These are phyloP conservation scores for Chelon auratus DNA, from an alignment of 2,797 vertebrate genomes.

Conservation along the genomic window DNA sequence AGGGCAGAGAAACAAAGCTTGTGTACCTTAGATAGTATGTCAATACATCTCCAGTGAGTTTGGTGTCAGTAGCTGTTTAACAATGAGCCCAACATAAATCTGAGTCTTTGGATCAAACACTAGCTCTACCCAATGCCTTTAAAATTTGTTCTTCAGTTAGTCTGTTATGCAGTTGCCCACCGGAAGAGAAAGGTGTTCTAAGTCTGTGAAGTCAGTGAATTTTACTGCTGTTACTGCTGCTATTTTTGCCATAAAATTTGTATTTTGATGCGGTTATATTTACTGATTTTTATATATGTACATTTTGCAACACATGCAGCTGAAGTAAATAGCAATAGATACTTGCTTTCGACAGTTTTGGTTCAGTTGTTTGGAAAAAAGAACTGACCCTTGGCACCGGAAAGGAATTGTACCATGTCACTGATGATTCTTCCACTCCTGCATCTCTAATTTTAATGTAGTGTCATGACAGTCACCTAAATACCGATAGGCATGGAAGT, in stretches of 20 bases:
- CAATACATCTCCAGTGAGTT: neutral
- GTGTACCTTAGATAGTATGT: neutral
- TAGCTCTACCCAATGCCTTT: neutral
- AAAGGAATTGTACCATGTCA: neutral
- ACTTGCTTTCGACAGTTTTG: neutral
- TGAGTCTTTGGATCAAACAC: neutral
- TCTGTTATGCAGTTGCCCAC: neutral
- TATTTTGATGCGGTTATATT: neutral
- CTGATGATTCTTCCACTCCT: neutral
- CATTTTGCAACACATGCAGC: too few species aligned
- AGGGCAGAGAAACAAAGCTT: neutral
- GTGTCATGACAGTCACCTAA: neutral
- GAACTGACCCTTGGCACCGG: neutral
- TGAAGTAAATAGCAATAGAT: neutral
- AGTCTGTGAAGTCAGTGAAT: neutral
- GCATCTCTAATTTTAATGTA: constrained; percentile 4
- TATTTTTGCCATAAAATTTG: neutral
- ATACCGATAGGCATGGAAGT: constrained; percentile 12
- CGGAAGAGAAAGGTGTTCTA: neutral
- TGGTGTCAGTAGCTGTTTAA: neutral
- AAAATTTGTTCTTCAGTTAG: neutral
- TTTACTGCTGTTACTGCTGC: neutral
- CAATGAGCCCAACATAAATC: neutral
- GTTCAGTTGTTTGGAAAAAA: neutral
- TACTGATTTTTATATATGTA: too few species aligned